phyloP scores from a whole-genome alignment of 2,888 invertebrate genomes.

The Stenodema calcarata region DNA sequence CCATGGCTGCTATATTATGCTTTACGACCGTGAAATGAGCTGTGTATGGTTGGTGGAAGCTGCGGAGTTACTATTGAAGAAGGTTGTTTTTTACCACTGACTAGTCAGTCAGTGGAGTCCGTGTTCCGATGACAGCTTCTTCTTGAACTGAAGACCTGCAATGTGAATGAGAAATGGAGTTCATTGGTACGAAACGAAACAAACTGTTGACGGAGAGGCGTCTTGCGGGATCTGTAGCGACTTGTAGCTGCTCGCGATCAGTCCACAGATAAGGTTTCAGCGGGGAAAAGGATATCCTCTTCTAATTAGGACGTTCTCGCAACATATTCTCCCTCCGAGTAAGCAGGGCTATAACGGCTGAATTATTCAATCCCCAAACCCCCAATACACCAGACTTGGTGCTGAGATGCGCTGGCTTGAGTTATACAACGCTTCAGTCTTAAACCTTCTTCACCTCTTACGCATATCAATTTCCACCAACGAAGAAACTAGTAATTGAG shows the following conservation, averaged over 20 bases:
- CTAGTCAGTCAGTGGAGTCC: background rate
- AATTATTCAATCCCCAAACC: background rate
- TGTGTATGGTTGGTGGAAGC: no score
- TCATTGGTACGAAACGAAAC: background rate
- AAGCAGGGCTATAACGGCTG: background rate
- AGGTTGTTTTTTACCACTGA: background rate
- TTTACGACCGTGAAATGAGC: no score
- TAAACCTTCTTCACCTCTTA: no score
- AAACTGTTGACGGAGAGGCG: background rate
- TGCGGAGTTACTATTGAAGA: background rate
- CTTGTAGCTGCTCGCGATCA: background rate
- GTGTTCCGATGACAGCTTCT: background rate
- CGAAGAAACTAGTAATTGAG: no score
- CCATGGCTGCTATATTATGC: no score
- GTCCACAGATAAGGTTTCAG: background rate
- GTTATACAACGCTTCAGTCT: background rate
- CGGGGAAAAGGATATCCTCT: conserved; percentile 12
- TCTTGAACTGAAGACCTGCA: background rate
- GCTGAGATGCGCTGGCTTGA: background rate
- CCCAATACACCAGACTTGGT: background rate
- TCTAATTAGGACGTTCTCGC: conserved; percentile 2
- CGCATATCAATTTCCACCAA: no score
- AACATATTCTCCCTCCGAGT: background rate
- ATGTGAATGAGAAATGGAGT: background rate
- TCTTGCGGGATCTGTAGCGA: background rate